A percentile compares a stretch with the other conserved stretches of the same genome.
Evolutionary conservation across 30 jellyfish, hydroid and myxozoan species (phyloP).

Genomic region (Aurelia aurita): DNA sequence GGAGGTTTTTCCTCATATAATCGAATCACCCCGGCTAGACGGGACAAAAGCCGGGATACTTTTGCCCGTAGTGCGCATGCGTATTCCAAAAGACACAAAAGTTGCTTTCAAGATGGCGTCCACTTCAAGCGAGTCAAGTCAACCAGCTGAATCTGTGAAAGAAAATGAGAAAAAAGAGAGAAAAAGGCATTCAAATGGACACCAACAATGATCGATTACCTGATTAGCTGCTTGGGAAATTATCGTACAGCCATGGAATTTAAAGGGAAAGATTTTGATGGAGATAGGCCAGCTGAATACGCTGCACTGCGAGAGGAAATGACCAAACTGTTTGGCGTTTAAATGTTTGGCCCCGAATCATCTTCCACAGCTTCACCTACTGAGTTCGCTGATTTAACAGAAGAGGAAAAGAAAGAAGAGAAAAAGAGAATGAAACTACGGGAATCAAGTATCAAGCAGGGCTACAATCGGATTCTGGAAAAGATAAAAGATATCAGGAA

Average conservation of each 20-base stretch:
- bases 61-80: too few relatives aligned
- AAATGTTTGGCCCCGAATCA: slow-evolving; percentile 40
- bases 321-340: slow-evolving; percentile 31
- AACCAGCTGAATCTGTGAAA: neutral
- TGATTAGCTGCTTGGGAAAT: slow-evolving; percentile 23
- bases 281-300: slow-evolving; percentile 63
- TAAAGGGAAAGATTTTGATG: slow-evolving; percentile 58
- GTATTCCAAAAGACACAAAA: neutral
- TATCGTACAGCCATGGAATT: slow-evolving; percentile 42
- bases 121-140: neutral
- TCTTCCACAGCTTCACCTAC: slow-evolving; percentile 6
- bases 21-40: too few relatives aligned
- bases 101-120: slow-evolving; percentile 1
- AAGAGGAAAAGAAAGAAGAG: slow-evolving; percentile 32
- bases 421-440: slow-evolving; percentile 26
- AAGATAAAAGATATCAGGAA: slow-evolving; percentile 72
- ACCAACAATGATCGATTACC: slow-evolving; percentile 32
- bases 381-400: slow-evolving; percentile 25
- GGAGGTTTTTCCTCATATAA: too few relatives aligned
- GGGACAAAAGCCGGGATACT: too few relatives aligned
- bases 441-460: slow-evolving; percentile 41
- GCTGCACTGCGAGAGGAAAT: slow-evolving; percentile 39
- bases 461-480: slow-evolving; percentile 74
- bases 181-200: slow-evolving; percentile 56
- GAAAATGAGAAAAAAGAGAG: neutral